Base-by-base conservation (phyloP, 2,797 vertebrate species). In the Phataginus tricuspis region DNA sequence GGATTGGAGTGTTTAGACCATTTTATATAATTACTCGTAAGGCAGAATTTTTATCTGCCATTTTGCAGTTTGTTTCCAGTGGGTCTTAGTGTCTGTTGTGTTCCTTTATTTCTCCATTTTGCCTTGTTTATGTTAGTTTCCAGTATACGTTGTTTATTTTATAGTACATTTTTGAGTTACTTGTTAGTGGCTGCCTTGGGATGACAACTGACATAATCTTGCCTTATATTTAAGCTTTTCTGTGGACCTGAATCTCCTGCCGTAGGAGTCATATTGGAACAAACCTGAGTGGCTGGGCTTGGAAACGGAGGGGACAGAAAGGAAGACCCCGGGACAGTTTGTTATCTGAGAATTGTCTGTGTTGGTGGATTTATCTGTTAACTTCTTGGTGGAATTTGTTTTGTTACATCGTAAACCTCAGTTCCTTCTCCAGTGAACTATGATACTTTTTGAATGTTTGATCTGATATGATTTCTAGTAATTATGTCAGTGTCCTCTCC, bases 401-500 rank as follows among this genome's bases (percentile, higher is more conserved):
- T 15, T 25, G 53, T 57, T 77, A 45, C 10, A 1, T 8, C 31
- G n/a, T 39, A 59, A 14, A 34, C n/a, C n/a, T 49, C 39, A 45
- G n/a, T 10, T n/a, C 37, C 16, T 75, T 66, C 27, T 77, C 31
- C 34, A 0, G 1, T 39, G n/a, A 42, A 18, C 31, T n/a, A 0
- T 34, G 53, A 12, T 3, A 1, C 21, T 68, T 53, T 29, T 12
- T 15, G 9, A 1, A 2, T 49, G 18, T 11, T 42, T 25, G 23
- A 2, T 79, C 1, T 8, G 55, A 5, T 10, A 4, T 8, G 39
- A 10, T n/a, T 61, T 72, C 25, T 39, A 10, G n/a, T 29, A 5
- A 7, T 6, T 15, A 0, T 21, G 1, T n/a, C 63, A 12, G 1
- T 3, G 42, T 86, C 15, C 45, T 12, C 13, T 39, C 55, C 2